Conservation (phyloP, 1,140 invertebrate species). For the Melitaea cinxia region DNA sequence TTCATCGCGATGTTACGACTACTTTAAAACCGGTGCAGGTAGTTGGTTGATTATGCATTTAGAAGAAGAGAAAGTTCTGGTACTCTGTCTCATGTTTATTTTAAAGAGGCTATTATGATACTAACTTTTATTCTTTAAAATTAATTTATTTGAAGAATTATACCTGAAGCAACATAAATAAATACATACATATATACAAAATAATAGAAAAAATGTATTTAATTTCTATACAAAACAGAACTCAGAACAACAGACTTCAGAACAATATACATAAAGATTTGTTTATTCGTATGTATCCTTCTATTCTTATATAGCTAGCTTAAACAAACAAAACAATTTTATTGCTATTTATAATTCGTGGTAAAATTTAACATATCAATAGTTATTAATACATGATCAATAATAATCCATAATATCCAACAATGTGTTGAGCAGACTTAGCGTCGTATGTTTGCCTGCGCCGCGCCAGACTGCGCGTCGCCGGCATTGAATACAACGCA, state of each 20-base stretch:
- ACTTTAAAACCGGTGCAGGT: conserved; percentile 40
- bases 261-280: too few relatives aligned
- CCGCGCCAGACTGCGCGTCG: conserved; percentile 45
- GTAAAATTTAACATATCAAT: neutral
- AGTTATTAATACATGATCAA: too few relatives aligned
- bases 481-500: conserved; percentile 27
- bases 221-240: too few relatives aligned
- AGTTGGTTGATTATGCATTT: conserved; percentile 39
- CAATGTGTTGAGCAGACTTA: conserved; percentile 27
- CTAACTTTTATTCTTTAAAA: neutral
- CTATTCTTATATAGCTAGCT: too few relatives aligned
- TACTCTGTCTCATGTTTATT: conserved; percentile 30
- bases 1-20: conserved; percentile 31
- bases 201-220: too few relatives aligned
- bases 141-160: neutral
- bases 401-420: conserved; percentile 9
- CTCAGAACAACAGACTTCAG: too few relatives aligned
- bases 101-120: conserved; percentile 27
- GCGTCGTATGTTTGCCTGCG: conserved; percentile 23
- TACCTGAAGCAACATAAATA: neutral
- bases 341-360: neutral
- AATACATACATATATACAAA: neutral
- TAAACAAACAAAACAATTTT: too few relatives aligned
- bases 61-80: conserved; percentile 37
- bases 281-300: too few relatives aligned